Evolutionary conservation across 2,888 invertebrate genomes (phyloP).

Genomic region (Drosophila rellima): DNA sequence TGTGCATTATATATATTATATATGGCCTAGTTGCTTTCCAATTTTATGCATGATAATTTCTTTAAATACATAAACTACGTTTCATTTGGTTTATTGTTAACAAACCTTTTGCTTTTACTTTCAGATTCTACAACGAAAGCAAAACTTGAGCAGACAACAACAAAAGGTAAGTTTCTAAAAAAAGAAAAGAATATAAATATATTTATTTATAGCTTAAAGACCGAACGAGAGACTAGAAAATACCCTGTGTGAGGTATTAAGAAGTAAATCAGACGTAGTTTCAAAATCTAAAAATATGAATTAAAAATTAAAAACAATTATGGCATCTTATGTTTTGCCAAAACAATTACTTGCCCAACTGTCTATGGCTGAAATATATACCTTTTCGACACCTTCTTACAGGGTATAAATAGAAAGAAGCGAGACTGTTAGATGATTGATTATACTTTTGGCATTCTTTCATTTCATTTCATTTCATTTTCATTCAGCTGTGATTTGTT

Average conservation of each 20-base stretch:
- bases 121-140: constrained; percentile 66
- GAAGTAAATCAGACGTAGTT: neutral
- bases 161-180: constrained; percentile 38
- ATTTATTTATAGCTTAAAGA: neutral
- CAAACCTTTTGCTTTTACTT: constrained; percentile 64
- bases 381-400: neutral
- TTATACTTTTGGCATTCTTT: constrained; percentile 30
- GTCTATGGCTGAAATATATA: no score
- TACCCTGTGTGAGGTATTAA: neutral
- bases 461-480: constrained; percentile 46
- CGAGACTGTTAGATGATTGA: constrained; percentile 31
- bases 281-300: neutral
- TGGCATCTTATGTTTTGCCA: no score
- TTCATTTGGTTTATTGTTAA: constrained; percentile 21
- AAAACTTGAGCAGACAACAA: constrained; percentile 44
- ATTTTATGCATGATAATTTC: neutral
- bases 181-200: neutral
- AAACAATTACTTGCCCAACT: no score
- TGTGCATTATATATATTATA: neutral
- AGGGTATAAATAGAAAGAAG: neutral
- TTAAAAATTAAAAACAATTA: no score
- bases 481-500: constrained; percentile 21
- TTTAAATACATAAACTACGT: neutral
- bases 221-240: neutral
- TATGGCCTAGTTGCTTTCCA: neutral